Percentiles rank a stretch among this genome's conserved stretches.
phyloP scores from a whole-genome alignment of 1,140 invertebrate genomes.

The Drosophila bipectinata region DNA sequence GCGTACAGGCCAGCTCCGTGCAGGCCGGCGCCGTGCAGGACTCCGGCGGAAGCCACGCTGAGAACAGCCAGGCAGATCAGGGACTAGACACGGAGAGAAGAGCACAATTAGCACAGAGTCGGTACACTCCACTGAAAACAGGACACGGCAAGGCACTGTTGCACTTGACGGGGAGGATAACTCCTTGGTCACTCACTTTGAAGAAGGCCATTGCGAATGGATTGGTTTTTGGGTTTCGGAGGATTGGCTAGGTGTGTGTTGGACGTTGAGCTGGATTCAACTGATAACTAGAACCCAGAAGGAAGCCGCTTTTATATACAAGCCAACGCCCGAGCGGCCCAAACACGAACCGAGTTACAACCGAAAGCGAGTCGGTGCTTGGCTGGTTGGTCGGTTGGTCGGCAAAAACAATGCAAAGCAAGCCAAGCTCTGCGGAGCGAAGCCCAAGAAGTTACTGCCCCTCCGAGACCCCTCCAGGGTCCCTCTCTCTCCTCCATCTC shows the following conservation, averaged over 20 bases:
- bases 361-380: slow-evolving; percentile 63
- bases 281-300: slow-evolving; percentile 84
- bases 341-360: slow-evolving; percentile 54
- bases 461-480: slow-evolving; percentile 7
- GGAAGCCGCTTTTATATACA: slow-evolving; percentile 83
- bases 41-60: slow-evolving; percentile 78
- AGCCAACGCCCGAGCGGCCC: slow-evolving; percentile 77
- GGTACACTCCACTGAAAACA: neutral
- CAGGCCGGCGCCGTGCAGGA: slow-evolving; percentile 55
- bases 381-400: slow-evolving; percentile 29
- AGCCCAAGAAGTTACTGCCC: slow-evolving; percentile 68
- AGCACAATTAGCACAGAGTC: slow-evolving; percentile 13
- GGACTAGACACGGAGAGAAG: slow-evolving; percentile 60
- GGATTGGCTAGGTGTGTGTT: slow-evolving; percentile 48
- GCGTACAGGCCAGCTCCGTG: slow-evolving; percentile 68
- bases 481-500: slow-evolving; percentile 13
- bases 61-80: slow-evolving; percentile 81
- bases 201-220: slow-evolving; percentile 79
- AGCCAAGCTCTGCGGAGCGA: slow-evolving; percentile 43
- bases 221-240: slow-evolving; percentile 29
- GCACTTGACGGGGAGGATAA: neutral
- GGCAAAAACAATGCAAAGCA: slow-evolving; percentile 20
- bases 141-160: slow-evolving; percentile 6
- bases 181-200: slow-evolving; percentile 76
- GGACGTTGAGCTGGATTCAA: slow-evolving; percentile 81